Evolutionary conservation across 2,113 vertebrate species (phyloP).

Genomic region (Cercopithecus mona): DNA sequence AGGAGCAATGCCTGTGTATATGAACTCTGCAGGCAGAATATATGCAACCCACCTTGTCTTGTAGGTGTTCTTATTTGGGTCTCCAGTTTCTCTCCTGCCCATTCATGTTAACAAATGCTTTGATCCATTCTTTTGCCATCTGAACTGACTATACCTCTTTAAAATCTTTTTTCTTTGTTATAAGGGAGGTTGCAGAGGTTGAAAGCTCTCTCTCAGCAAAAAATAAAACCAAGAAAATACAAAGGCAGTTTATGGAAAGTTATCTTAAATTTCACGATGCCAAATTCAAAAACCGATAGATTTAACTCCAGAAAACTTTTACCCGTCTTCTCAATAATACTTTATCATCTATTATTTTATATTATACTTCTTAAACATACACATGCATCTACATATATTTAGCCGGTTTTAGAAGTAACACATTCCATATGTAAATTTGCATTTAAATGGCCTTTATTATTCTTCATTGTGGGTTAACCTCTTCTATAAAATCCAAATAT

Average conservation of each 20-base stretch:
- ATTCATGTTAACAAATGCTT: not conserved
- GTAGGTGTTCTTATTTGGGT: not conserved
- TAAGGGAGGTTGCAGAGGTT: not conserved
- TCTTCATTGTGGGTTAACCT: not conserved
- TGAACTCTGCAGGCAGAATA: fast-evolving
- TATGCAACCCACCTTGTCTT: not conserved
- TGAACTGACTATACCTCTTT: not conserved
- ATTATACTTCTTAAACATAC: not conserved
- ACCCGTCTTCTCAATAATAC: fast-evolving
- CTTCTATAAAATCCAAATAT: not conserved
- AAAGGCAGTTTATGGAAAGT: not conserved
- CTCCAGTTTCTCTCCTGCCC: not conserved
- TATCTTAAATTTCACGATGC: not conserved
- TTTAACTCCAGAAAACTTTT: not conserved
- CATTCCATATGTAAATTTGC: not conserved
- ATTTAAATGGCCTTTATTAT: not conserved
- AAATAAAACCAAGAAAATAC: too few relatives aligned
- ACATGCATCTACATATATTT: not conserved
- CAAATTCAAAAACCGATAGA: not conserved
- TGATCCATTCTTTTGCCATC: not conserved
- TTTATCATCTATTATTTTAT: not conserved
- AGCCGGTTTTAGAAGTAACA: not conserved
- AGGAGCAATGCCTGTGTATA: fast-evolving
- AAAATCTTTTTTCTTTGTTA: not conserved
- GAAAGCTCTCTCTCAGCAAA: not conserved